Conservation (phyloP, 2,888 invertebrate species). For the Ecliptopera silaceata region DNA sequence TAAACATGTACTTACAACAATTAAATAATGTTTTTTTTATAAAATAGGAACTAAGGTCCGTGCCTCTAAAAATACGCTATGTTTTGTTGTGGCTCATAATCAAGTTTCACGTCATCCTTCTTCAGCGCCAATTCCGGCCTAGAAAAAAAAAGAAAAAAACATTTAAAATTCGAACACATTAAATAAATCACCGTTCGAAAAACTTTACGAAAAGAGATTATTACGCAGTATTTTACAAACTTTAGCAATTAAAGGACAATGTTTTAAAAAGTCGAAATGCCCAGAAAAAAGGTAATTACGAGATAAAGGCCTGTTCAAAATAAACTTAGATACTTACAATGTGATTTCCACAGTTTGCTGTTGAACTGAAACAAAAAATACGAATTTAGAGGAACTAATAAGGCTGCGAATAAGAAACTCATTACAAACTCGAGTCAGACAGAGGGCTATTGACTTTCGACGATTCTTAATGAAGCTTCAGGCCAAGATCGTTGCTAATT, state of each 20-base stretch:
- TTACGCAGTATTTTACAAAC: not conserved
- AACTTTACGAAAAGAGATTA: not conserved
- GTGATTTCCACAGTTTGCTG: slow-evolving; percentile 69
- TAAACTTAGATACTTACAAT: slow-evolving; percentile 60
- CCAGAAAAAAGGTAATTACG: too few relatives aligned
- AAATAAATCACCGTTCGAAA: not conserved
- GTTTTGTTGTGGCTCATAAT: slow-evolving; percentile 61
- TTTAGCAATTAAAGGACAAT: too few relatives aligned
- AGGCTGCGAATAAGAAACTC: slow-evolving; percentile 5
- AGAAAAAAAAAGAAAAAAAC: slow-evolving; percentile 45
- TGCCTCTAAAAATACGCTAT: slow-evolving; percentile 61
- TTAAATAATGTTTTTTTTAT: not conserved
- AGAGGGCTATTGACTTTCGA: not conserved
- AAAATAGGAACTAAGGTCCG: not conserved
- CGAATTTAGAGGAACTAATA: slow-evolving; percentile 3
- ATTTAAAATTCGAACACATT: not conserved
- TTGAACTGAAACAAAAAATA: slow-evolving; percentile 60
- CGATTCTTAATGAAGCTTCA: slow-evolving; percentile 5
- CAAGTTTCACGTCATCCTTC: slow-evolving; percentile 68
- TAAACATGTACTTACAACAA: not conserved
- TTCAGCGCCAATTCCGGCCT: slow-evolving; percentile 71
- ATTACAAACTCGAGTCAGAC: not conserved
- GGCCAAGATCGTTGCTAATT: not conserved
- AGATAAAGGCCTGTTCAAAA: too few relatives aligned
- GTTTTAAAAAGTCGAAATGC: too few relatives aligned